phyloP scores from a whole-genome alignment of 2,888 invertebrate genomes.

The Ectemnius lituratus region DNA sequence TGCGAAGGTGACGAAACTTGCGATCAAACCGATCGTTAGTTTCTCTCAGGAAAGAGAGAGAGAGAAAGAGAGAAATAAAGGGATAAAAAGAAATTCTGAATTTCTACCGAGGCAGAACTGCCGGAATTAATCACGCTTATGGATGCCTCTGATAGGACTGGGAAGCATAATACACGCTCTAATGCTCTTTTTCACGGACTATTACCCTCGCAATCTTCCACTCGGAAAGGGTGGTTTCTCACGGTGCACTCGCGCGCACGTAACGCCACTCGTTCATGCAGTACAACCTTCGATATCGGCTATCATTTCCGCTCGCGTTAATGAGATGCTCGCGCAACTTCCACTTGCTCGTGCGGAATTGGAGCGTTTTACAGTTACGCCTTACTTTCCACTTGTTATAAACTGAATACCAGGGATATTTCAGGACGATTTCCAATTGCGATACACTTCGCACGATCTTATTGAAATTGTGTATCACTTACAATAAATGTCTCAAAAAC shows the following conservation, averaged over 20 bases:
- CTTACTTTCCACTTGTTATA: too few species aligned
- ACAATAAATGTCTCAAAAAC: too few species aligned
- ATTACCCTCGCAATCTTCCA: slow-evolving; percentile 49
- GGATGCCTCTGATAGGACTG: slow-evolving; percentile 26
- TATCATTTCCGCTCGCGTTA: slow-evolving; percentile 20
- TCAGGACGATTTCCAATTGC: too few species aligned
- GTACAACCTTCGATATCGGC: slow-evolving; percentile 19
- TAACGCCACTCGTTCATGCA: background rate
- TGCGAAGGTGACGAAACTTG: slow-evolving; percentile 1
- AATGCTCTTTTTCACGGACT: slow-evolving; percentile 40
- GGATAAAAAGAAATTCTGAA: background rate
- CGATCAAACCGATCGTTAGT: background rate
- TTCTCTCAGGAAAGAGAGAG: too few species aligned
- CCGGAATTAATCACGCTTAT: slow-evolving; percentile 27
- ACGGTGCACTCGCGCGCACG: slow-evolving; percentile 28
- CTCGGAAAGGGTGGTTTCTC: slow-evolving; percentile 43
- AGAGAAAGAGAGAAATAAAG: background rate
- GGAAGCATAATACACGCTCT: slow-evolving; percentile 21
- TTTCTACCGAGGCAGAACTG: slow-evolving; percentile 4
- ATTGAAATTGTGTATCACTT: too few species aligned
- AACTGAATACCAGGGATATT: too few species aligned
- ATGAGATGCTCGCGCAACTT: background rate
- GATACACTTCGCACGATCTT: too few species aligned
- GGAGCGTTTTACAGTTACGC: too few species aligned
- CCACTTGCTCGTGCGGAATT: too few species aligned